Base-by-base conservation (phyloP, 2,797 vertebrate genomes). In the Distichodus sexfasciatus region DNA sequence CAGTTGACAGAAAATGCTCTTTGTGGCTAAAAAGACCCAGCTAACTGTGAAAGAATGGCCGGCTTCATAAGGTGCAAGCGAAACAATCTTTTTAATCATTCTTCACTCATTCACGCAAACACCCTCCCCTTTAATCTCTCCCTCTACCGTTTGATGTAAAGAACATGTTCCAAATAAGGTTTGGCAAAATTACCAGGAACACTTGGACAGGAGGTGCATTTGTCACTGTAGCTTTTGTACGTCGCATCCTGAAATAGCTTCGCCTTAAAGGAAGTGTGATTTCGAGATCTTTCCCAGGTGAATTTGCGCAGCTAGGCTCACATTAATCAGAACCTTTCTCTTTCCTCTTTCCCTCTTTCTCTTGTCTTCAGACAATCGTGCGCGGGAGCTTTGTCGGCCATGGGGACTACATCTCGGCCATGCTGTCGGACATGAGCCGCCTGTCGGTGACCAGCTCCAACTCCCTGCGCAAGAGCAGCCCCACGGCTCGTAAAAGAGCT, bases 381-480 rank as follows among this genome's bases (percentile, higher is more conserved):
- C 91, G 97, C 14, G 97, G 96, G 81, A 99, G 93, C 83, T 94
- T 94, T 0, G 87, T 94, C 31, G 94, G 94, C 73, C 89, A 91
- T 2, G 96, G 97, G 3, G 95, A 95, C 76, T 97, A 97, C 77
- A 98, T 99, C 82, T 89, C 94, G 0, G 96, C 94, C 77, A 88
- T 98, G 87, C 93, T 99, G 84, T 94, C 89, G 0, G 96, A 99
- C 66, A 95, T 99, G 90, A 96, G 92, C 88, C 96, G 96, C 33
- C 88, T 99, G 71, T 98, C 97, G 0, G 95, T 95, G 84, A 98
- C 93, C 87, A 98, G 97, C 61, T 99, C 96, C 0, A 99, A 99
- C 82, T 99, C 97, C n/a, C 78, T 99, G 70, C 86, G 92, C 75
- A 93, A 94, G 60, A 92, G 90, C 76, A 98, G 96, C 81, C 97